Conservation (phyloP, 2,797 vertebrate genomes). For the Crypturellus tataupa region DNA sequence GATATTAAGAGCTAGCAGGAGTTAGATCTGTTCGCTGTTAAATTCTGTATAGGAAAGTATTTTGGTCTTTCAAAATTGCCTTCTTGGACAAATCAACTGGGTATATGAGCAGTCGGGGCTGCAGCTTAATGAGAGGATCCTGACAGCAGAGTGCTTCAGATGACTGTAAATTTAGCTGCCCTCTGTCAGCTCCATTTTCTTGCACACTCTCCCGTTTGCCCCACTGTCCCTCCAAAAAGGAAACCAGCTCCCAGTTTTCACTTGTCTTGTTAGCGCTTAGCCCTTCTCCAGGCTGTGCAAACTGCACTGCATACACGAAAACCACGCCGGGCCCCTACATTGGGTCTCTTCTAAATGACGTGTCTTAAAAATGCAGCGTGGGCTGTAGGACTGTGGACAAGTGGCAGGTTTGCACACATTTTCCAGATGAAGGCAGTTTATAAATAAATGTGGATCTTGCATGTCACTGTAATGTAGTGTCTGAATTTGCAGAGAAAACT, state of each 20-base stretch:
- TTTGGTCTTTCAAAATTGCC: neutral
- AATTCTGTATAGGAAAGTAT: neutral
- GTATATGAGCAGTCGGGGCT: neutral
- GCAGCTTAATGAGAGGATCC: neutral
- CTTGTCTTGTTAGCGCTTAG: neutral
- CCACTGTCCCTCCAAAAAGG: neutral
- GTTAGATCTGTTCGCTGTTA: neutral
- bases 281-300: neutral
- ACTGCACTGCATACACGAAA: neutral
- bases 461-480: neutral
- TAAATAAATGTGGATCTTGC: neutral
- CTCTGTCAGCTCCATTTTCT: neutral
- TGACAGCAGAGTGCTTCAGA: neutral
- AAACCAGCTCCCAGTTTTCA: neutral
- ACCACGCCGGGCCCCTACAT: neutral
- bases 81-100: neutral
- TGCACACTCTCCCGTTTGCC: neutral
- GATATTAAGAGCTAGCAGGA: neutral
- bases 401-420: neutral
- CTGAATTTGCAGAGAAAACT: slow-evolving; percentile 1
- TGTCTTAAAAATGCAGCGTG: neutral
- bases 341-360: neutral
- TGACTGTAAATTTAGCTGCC: neutral
- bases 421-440: slow-evolving; percentile 9
- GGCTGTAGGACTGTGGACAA: neutral